phyloP scores from a whole-genome alignment of 2,888 invertebrate species.

The Drosophila incognita region DNA sequence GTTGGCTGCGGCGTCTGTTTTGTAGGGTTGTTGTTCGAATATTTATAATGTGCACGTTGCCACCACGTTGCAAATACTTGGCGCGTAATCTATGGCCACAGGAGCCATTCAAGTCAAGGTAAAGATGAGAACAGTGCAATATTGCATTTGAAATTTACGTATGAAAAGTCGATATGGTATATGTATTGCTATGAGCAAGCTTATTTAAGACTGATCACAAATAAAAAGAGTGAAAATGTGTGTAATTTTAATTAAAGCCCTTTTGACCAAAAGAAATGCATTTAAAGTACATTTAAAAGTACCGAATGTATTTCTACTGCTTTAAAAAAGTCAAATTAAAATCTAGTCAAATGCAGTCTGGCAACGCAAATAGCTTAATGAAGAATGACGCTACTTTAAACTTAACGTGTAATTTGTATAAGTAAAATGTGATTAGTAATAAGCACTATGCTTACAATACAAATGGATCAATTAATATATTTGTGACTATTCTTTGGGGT shows the following conservation, averaged over 20 bases:
- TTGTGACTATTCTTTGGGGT: neutral
- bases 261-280: neutral
- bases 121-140: conserved; percentile 7
- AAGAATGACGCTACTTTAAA: conserved; percentile 15
- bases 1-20: conserved; percentile 63
- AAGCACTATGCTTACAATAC: neutral
- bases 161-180: neutral
- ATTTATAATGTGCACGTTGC: conserved; percentile 19
- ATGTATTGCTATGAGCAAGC: neutral
- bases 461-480: neutral
- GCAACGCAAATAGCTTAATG: neutral
- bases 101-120: neutral
- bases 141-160: conserved; percentile 48
- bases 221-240: neutral
- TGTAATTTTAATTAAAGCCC: neutral
- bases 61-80: conserved; percentile 9
- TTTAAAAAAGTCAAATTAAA: neutral
- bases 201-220: neutral
- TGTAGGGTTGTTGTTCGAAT: conserved; percentile 40
- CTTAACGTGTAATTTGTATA: conserved; percentile 26
- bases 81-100: too few species aligned
- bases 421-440: neutral
- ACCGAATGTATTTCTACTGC: too few species aligned
- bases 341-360: neutral
- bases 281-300: neutral